These are phyloP conservation scores for Leptothorax acervorum DNA, from an alignment of 2,888 invertebrate genomes.

Conservation along the genomic window DNA sequence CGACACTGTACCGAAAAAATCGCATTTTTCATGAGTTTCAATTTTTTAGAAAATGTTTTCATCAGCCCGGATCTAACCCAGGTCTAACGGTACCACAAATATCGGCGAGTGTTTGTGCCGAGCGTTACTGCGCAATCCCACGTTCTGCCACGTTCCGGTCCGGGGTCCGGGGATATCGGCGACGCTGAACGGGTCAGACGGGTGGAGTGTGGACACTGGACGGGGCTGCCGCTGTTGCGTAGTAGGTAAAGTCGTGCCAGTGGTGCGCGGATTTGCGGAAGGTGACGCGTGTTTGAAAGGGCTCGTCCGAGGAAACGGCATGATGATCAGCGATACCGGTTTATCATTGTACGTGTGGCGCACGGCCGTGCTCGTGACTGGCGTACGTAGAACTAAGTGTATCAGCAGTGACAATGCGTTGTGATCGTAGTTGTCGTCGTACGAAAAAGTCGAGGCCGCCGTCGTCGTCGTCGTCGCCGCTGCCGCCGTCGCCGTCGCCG, in stretches of 20 bases:
- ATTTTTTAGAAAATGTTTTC: too few relatives aligned
- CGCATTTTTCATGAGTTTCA: too few relatives aligned
- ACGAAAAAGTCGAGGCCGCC: constrained; percentile 68
- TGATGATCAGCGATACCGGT: constrained; percentile 71
- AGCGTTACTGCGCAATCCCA: too few relatives aligned
- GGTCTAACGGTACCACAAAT: too few relatives aligned
- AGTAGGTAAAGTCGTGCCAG: constrained; percentile 67
- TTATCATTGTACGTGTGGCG: constrained; percentile 71
- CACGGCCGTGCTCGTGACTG: constrained; percentile 64
- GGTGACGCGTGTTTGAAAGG: constrained; percentile 52
- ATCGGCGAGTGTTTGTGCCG: too few relatives aligned
- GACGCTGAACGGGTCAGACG: too few relatives aligned
- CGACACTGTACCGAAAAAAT: too few relatives aligned
- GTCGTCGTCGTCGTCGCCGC: background rate
- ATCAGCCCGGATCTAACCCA: too few relatives aligned
- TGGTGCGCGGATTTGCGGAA: constrained; percentile 4
- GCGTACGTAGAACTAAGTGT: constrained; percentile 82
- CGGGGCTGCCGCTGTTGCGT: constrained; percentile 56
- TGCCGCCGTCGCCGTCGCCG: background rate
- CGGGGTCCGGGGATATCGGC: too few relatives aligned
- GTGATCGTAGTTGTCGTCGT: constrained; percentile 80
- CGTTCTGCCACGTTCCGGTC: too few relatives aligned
- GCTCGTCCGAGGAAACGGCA: constrained; percentile 71
- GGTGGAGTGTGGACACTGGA: too few relatives aligned
- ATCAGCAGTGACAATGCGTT: constrained; percentile 80